Evolutionary conservation across 2,113 vertebrate genomes (phyloP).

Genomic region (Struthio camelus): DNA sequence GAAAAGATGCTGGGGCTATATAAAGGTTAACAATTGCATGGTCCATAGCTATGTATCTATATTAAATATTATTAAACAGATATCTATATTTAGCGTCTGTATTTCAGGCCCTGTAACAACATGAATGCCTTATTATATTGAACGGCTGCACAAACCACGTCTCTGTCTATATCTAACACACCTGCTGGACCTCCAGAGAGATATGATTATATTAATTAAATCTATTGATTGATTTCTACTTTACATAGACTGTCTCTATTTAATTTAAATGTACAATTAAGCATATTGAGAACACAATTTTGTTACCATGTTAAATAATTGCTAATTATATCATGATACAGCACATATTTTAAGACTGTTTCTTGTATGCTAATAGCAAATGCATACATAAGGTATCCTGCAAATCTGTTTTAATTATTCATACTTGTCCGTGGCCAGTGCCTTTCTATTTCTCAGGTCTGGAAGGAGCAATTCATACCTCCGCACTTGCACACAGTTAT

Average conservation of each 20-base stretch:
- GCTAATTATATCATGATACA: conserved; percentile 5
- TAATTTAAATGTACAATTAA: conserved; percentile 57
- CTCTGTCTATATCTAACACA: neutral
- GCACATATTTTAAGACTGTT: conserved; percentile 6
- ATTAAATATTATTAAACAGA: neutral
- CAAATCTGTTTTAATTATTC: conserved; percentile 33
- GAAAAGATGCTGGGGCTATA: conserved; percentile 5
- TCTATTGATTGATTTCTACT: conserved; percentile 60
- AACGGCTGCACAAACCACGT: neutral
- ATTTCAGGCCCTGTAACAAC: neutral
- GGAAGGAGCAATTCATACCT: neutral
- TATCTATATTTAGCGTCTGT: neutral
- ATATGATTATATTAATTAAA: conserved; percentile 57
- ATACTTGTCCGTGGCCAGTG: neutral
- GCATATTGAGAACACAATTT: conserved; percentile 1
- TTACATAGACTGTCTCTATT: neutral
- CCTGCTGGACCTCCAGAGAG: conserved; percentile 30
- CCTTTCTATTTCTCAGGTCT: neutral
- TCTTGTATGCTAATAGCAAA: conserved; percentile 2
- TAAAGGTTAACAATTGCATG: neutral
- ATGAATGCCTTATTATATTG: neutral
- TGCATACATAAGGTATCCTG: neutral
- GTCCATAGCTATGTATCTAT: neutral
- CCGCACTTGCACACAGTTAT: neutral
- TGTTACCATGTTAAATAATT: conserved; percentile 38